These are phyloP conservation scores for Tanypteryx hageni DNA, from an alignment of 2,888 invertebrate genomes.

Conservation along the genomic window DNA sequence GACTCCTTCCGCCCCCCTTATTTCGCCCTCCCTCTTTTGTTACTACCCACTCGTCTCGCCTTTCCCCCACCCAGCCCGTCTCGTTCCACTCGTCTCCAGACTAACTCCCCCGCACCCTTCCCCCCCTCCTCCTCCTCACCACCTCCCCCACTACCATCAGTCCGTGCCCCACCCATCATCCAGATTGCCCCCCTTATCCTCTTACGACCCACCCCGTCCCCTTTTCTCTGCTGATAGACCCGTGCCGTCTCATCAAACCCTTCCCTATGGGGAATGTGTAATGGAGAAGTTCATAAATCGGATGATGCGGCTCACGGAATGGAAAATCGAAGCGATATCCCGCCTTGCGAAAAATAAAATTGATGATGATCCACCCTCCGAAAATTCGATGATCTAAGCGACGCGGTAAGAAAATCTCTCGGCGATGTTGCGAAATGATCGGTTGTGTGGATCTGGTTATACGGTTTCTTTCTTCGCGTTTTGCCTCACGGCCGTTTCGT, in stretches of 20 bases:
- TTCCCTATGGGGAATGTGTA: background rate
- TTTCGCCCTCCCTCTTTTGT: background rate
- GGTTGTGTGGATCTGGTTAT: no score
- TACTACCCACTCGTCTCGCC: background rate
- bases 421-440: no score
- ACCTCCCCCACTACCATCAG: background rate
- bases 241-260: background rate
- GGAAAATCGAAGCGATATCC: background rate
- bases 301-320: background rate
- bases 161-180: background rate
- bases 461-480: no score
- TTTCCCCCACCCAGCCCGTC: background rate
- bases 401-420: no score
- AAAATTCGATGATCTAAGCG: background rate
- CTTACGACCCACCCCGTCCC: background rate
- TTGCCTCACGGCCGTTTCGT: no score
- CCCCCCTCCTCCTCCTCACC: background rate
- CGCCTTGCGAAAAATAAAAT: background rate
- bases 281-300: background rate
- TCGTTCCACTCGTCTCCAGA: slow-evolving; percentile 57
- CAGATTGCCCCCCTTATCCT: slow-evolving; percentile 24
- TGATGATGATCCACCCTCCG: background rate
- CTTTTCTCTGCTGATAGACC: background rate
- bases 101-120: slow-evolving; percentile 15
- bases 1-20: background rate